phyloP scores from a whole-genome alignment of 2,888 invertebrate species.

The Lasioglossum vierecki region DNA sequence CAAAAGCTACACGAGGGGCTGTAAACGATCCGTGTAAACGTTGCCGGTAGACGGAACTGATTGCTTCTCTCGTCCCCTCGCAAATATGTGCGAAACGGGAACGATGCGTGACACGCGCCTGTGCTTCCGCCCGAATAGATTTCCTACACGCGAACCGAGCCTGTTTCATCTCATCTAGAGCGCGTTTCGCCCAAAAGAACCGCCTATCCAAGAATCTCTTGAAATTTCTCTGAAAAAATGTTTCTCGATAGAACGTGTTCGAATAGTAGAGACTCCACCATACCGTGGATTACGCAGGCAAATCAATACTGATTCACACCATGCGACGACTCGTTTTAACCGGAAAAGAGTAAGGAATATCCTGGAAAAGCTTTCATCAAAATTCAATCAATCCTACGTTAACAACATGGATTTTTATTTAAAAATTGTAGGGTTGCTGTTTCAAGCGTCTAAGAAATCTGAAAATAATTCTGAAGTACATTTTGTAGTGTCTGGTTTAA shows the following conservation, averaged over 20 bases:
- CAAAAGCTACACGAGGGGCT: constrained; percentile 60
- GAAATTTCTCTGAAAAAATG: too few species aligned
- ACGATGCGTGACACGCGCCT: constrained; percentile 29
- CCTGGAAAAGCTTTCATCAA: not conserved
- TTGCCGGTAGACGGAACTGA: constrained; percentile 72
- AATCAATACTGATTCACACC: not conserved
- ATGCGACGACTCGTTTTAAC: not conserved
- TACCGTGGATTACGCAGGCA: not conserved
- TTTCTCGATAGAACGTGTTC: not conserved
- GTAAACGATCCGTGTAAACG: constrained; percentile 73
- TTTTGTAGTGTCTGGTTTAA: too few species aligned
- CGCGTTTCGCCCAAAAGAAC: not conserved
- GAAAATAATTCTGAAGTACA: too few species aligned
- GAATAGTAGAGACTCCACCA: not conserved
- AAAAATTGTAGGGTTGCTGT: not conserved
- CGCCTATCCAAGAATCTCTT: too few species aligned
- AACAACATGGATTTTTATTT: not conserved
- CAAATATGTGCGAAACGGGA: constrained; percentile 51
- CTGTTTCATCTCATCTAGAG: not conserved
- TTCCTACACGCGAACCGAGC: constrained; percentile 30
- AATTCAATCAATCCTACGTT: not conserved
- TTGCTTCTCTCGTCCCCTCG: constrained; percentile 61
- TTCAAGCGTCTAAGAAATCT: too few species aligned
- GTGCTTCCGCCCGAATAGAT: constrained; percentile 17
- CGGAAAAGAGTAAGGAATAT: not conserved